Evolutionary conservation across 2,113 vertebrate species (phyloP), one percentile per base, ranked within the genome.

Genomic region (Naja naja): DNA sequence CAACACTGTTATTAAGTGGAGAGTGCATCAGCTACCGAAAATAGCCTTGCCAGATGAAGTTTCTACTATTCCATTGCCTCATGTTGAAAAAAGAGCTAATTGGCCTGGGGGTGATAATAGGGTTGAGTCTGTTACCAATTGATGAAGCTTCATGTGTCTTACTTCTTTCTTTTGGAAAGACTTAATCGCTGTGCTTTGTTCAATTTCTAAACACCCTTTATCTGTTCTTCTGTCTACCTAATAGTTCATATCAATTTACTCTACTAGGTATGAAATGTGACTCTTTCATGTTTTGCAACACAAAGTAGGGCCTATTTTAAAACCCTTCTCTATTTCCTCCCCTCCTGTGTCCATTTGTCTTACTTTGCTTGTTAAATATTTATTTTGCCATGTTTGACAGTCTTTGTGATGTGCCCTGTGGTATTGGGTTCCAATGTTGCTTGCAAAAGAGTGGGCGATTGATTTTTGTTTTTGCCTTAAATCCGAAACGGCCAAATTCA

Each of bases 161-260:
- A 91, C 87, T 96, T 95, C 93, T 95, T 54, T 95, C 92, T 94
- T 96, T 96, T 96, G 96, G 94, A 96, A 93, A 89, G 93, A 89
- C 94, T 97, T 97, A 96, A 96, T 96, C 91, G 96, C 95, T 60
- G 94, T 85, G 90, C 90, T 94, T 97, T 97, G 96, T 96, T 96
- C 94, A 91, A 89, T 43, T 96, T 96, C 96, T 96, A 93, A 97
- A 96, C 27, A 92, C 92, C 91, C 96, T 96, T 96, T 93, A 94
- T 95, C 47, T 95, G 0, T 0, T 93, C 93, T 56, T 43, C 92
- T 52, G 74, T 95, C 90, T 94, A 93, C 25, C 90, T 95, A 95
- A 97, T 93, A 94, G 94, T 96, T 89, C 88, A 91, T 96, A 74
- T 87, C 89, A 89, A 92, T 95, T 95, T 95, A 94, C 95, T 95